These are phyloP conservation scores for Sesia bembeciformis DNA, from an alignment of 2,888 invertebrate genomes.

Conservation along the genomic window DNA sequence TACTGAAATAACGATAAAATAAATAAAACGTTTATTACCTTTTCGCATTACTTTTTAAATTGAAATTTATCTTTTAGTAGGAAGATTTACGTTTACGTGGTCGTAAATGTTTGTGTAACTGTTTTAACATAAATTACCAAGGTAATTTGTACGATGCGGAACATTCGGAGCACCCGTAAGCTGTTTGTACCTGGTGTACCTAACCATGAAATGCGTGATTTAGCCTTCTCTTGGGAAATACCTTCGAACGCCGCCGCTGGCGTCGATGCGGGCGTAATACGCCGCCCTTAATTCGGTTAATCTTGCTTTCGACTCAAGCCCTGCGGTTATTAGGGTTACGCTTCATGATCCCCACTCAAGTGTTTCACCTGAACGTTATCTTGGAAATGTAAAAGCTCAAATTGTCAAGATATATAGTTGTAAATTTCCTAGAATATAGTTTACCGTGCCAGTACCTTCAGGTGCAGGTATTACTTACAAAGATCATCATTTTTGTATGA, in stretches of 20 bases:
- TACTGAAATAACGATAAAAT: too few relatives aligned
- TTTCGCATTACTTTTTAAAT: too few relatives aligned
- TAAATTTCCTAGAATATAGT: neutral
- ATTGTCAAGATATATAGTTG: neutral
- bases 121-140: neutral
- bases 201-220: constrained; percentile 61
- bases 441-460: too few relatives aligned
- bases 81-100: too few relatives aligned
- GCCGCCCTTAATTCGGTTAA: constrained; percentile 55
- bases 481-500: too few relatives aligned
- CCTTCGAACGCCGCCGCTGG: constrained; percentile 32
- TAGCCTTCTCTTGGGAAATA: constrained; percentile 62
- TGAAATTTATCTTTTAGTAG: too few relatives aligned
- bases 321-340: constrained; percentile 25
- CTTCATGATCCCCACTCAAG: constrained; percentile 9
- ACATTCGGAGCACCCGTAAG: constrained; percentile 10
- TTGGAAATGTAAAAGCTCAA: neutral
- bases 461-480: too few relatives aligned
- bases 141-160: constrained; percentile 6
- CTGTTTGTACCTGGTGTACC: constrained; percentile 28
- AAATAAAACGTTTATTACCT: too few relatives aligned
- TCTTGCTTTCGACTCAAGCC: constrained; percentile 39
- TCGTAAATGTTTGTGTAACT: too few relatives aligned
- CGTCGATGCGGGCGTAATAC: constrained; percentile 50
- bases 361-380: constrained; percentile 11